Percentiles rank a stretch among this genome's conserved stretches.
Conservation (phyloP, 2,113 vertebrate genomes). For the Leptosomus discolor region DNA sequence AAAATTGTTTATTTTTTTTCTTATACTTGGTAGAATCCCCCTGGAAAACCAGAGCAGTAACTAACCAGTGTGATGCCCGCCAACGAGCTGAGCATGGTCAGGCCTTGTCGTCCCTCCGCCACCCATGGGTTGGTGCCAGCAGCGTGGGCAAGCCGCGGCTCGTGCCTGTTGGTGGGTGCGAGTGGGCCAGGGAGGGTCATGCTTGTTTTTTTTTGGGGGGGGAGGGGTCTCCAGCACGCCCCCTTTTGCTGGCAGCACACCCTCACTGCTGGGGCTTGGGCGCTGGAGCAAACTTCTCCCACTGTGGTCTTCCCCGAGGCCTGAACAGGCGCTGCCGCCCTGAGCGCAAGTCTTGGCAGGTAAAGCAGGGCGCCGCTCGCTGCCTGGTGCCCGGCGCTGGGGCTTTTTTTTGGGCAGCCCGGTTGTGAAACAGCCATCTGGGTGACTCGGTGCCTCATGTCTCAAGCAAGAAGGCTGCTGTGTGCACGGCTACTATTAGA, state of each 20-base stretch:
- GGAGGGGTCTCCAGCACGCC: accelerated
- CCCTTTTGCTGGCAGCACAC: background rate
- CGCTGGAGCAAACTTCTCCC: background rate
- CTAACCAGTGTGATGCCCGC: background rate
- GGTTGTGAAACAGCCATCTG: background rate
- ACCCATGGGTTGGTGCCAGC: background rate
- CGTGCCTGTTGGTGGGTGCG: accelerated
- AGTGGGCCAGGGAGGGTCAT: background rate
- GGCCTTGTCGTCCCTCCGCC: background rate
- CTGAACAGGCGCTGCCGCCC: background rate
- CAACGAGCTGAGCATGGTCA: accelerated
- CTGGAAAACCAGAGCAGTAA: accelerated
- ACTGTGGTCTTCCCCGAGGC: background rate
- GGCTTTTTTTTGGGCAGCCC: background rate
- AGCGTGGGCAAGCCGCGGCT: background rate
- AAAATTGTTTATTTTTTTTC: background rate
- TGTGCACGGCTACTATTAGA: background rate
- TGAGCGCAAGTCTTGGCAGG: background rate
- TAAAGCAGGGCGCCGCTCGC: background rate
- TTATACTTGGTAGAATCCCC: accelerated
- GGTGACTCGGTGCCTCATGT: background rate
- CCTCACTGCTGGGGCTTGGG: background rate
- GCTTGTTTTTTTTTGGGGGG: accelerated
- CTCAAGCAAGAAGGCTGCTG: background rate
- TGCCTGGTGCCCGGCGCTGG: background rate